Evolutionary conservation across 2,888 invertebrate species (phyloP).

Genomic region (Dioctria rufipes): DNA sequence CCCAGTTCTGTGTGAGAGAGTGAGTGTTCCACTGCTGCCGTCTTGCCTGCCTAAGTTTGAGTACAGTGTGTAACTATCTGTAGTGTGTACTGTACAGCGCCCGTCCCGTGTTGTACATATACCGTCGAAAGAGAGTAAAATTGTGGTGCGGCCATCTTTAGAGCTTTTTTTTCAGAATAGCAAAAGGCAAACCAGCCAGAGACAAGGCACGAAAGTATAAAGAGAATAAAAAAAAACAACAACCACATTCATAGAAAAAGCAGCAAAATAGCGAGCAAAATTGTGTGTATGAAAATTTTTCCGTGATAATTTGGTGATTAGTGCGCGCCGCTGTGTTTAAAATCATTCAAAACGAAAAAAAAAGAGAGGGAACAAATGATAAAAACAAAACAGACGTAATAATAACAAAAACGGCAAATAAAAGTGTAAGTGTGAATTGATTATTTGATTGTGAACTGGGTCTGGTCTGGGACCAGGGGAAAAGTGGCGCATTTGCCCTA

Average conservation of each 20-base stretch:
- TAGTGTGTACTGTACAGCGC: neutral
- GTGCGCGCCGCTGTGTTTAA: constrained; percentile 42
- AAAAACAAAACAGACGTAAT: constrained; percentile 38
- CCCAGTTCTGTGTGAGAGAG: neutral
- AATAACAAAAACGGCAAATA: constrained; percentile 23
- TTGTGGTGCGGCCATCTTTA: constrained; percentile 49
- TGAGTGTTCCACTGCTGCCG: too few relatives aligned
- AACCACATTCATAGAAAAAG: constrained; percentile 30
- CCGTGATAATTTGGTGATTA: constrained; percentile 49
- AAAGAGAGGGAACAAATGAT: constrained; percentile 2
- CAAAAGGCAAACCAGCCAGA: constrained; percentile 18
- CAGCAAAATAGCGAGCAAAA: constrained; percentile 14
- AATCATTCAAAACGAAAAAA: constrained; percentile 11
- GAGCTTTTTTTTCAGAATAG: constrained; percentile 43
- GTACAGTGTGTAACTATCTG: too few relatives aligned
- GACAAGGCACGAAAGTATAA: constrained; percentile 9
- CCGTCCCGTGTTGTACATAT: too few relatives aligned
- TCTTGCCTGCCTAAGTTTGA: too few relatives aligned
- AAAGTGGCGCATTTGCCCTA: constrained; percentile 3
- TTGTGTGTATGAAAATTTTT: constrained; percentile 37
- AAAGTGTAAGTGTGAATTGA: constrained; percentile 25
- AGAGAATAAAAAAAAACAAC: constrained; percentile 30
- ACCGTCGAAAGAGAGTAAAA: constrained; percentile 18
- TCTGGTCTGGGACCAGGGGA: neutral
- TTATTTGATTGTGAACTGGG: neutral